Conservation (phyloP, 2,888 invertebrate species). For the Cataglyphis altisquamis region DNA sequence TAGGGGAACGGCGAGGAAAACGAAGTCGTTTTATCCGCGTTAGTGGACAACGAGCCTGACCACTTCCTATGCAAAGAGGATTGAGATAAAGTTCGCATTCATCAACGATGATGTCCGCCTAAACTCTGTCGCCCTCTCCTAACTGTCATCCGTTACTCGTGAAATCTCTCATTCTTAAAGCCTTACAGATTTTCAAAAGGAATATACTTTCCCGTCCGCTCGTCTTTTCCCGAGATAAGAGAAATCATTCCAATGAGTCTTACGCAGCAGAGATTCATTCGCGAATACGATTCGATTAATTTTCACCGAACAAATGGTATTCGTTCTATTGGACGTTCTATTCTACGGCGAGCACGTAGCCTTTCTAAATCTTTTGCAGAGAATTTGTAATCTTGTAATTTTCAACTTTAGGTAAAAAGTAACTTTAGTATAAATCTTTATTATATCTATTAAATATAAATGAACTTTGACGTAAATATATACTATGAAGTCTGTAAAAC, state of each 20-base stretch:
- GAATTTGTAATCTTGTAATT: neutral
- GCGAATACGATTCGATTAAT: neutral
- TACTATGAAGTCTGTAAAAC: neutral
- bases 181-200: conserved; percentile 25
- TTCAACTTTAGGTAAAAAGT: neutral
- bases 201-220: neutral
- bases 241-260: neutral
- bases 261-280: neutral
- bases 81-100: conserved; percentile 76
- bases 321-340: neutral
- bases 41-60: conserved; percentile 79
- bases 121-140: conserved; percentile 44
- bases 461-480: neutral
- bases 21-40: conserved; percentile 79
- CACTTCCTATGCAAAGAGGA: conserved; percentile 77
- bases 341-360: neutral
- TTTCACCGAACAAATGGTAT: neutral
- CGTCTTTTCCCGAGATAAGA: neutral
- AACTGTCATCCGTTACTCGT: conserved; percentile 13
- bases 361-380: neutral
- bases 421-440: neutral
- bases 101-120: conserved; percentile 69
- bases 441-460: neutral
- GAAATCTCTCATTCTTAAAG: conserved; percentile 19
- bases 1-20: conserved; percentile 71